Base-by-base conservation (phyloP, 2,113 vertebrate species). In the Ellobius talpinus region DNA sequence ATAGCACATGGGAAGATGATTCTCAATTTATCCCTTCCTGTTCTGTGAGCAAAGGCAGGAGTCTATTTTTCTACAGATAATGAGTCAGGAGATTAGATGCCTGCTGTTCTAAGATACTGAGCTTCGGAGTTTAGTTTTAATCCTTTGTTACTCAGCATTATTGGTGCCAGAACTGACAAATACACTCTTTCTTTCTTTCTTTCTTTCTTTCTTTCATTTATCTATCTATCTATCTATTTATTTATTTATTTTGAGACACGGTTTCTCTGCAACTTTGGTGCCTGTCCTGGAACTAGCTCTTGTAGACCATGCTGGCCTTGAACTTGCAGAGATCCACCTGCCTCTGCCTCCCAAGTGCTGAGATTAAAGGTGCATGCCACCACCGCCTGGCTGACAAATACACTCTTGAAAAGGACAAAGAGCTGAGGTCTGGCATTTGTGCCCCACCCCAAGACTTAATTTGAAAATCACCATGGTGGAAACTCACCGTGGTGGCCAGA, bases 401-500 rank as follows among this genome's bases (percentile, higher is more conserved):
- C 7, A 77, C 5, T 68, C 33, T 52, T n/a, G 74, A 21, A 65
- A 90, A 58, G 66, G 45, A 65, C 58, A 63, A 77, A 81, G 82
- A 76, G 26, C 0, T 33, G n/a, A 50, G 11, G 5, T 19, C 47
- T 70, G 42, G 19, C 65, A 19, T 0, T 5, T 13, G 29, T 50
- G 68, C 4, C 33, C 3, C 14, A 7, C 11, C 13, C 45, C 76
- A 9, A 8, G 50, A 36, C 23, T 85, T 79, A 7, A 55, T 89
- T 61, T 89, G 42, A 31, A 74, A 45, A 79, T 98, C 93, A 97
- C 98, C 0, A 24, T 92, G 33, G 95, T 91, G 65, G 42, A 36
- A 74, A 45, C 82, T 98, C 93, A 97, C 98, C 0, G 26, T 92
- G 33, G 95, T 91, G 65, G 95, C 82, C 7, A 98, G 88, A 5